These are phyloP conservation scores for Sus cebifrons DNA, from an alignment of 2,797 vertebrate genomes.

Conservation along the genomic window DNA sequence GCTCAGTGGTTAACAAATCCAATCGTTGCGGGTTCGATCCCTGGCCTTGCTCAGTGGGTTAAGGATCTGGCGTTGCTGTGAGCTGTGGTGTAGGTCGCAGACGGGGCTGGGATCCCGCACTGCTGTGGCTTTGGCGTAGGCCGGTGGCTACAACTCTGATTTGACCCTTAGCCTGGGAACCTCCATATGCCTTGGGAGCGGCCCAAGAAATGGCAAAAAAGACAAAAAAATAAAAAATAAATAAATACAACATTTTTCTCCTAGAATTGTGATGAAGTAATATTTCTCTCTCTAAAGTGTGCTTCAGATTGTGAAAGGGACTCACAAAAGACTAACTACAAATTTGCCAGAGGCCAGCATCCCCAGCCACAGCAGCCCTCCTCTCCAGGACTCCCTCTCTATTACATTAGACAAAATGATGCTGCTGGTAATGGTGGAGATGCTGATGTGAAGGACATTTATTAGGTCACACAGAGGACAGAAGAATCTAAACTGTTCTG, in stretches of 20 bases:
- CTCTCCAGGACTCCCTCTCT: neutral
- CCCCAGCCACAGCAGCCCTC: neutral
- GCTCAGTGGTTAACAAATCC: no score
- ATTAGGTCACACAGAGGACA: constrained; percentile 31
- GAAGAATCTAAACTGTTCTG: constrained; percentile 5
- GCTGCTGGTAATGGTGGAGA: neutral
- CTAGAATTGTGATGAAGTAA: constrained; percentile 13
- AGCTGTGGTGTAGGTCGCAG: no score
- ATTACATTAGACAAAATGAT: neutral
- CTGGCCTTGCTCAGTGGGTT: no score
- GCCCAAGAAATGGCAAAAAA: no score
- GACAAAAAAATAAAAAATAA: no score
- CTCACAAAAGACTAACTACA: constrained; percentile 38
- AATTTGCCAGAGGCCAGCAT: neutral
- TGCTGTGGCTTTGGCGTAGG: no score
- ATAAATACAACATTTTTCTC: constrained; percentile 45
- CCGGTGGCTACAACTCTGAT: no score
- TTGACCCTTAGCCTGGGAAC: no score
- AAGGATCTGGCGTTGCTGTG: no score
- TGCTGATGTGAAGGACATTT: neutral
- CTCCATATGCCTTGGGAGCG: no score
- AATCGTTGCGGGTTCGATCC: no score
- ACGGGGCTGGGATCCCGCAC: no score
- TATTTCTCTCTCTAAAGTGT: constrained; percentile 9
- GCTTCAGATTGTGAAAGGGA: constrained; percentile 42